Evolutionary conservation across 2,797 vertebrate species (phyloP).

Genomic region (Pitangus sulphuratus): DNA sequence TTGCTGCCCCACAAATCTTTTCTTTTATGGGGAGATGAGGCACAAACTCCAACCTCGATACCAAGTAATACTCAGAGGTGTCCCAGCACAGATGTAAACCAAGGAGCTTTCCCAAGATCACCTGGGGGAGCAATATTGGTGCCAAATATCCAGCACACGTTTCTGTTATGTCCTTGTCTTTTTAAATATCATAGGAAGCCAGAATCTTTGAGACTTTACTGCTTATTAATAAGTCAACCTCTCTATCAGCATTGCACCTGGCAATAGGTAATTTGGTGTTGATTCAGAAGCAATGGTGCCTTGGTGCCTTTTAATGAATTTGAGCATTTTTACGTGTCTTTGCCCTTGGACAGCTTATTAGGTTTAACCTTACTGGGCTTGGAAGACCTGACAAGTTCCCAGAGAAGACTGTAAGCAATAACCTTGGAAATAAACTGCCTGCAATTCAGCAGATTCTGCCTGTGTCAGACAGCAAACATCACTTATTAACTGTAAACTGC

Average conservation of each 20-base stretch:
- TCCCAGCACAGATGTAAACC: neutral
- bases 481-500: constrained; percentile 10
- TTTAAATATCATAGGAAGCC: neutral
- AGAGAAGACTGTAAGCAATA: constrained; percentile 2
- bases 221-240: neutral
- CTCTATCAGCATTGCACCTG: neutral
- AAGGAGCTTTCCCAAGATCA: neutral
- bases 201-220: neutral
- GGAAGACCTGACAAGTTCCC: neutral
- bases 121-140: neutral
- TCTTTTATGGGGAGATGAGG: neutral
- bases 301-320: neutral
- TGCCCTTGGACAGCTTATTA: constrained; percentile 23
- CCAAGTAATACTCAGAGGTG: neutral
- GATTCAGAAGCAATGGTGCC: neutral
- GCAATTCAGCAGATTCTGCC: constrained; percentile 45
- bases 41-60: neutral
- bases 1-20: neutral
- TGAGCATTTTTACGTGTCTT: neutral
- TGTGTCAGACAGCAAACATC: neutral
- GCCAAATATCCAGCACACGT: neutral
- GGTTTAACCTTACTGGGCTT: neutral
- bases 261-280: neutral
- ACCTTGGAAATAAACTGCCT: constrained; percentile 29
- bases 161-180: neutral